A percentile compares a stretch with the other conserved stretches of the same genome.
phyloP scores from a whole-genome alignment of 2,113 vertebrate genomes.

The Phaetusa simplex region DNA sequence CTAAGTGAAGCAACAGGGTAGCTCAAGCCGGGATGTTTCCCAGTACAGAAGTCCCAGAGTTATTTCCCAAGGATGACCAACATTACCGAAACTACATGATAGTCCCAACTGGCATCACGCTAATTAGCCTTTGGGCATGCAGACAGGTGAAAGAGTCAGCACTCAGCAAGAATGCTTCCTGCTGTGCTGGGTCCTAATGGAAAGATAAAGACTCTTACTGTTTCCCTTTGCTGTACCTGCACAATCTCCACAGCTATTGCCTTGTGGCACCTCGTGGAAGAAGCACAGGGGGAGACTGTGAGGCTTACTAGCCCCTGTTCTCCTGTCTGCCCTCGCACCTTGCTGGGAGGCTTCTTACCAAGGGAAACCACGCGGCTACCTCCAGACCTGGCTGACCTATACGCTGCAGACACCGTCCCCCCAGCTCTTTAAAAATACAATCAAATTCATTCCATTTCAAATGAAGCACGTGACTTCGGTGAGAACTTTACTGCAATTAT shows the following conservation, averaged over 20 bases:
- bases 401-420: background rate
- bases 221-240: background rate
- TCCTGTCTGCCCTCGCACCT: background rate
- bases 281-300: too few species aligned
- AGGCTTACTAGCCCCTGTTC: background rate
- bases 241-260: background rate
- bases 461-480: background rate
- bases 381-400: background rate
- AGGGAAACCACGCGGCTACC: background rate
- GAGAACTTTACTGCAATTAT: background rate
- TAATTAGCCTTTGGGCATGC: background rate
- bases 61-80: background rate
- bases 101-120: fast-evolving
- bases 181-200: background rate
- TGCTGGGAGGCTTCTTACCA: background rate
- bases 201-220: background rate
- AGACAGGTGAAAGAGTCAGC: background rate
- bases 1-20: background rate
- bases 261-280: background rate
- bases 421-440: background rate
- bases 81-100: fast-evolving
- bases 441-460: background rate
- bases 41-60: background rate
- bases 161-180: background rate
- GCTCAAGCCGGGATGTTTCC: background rate